These are phyloP conservation scores for Oreochromis niloticus DNA, from an alignment of 2,113 vertebrate species.

Conservation along the genomic window DNA sequence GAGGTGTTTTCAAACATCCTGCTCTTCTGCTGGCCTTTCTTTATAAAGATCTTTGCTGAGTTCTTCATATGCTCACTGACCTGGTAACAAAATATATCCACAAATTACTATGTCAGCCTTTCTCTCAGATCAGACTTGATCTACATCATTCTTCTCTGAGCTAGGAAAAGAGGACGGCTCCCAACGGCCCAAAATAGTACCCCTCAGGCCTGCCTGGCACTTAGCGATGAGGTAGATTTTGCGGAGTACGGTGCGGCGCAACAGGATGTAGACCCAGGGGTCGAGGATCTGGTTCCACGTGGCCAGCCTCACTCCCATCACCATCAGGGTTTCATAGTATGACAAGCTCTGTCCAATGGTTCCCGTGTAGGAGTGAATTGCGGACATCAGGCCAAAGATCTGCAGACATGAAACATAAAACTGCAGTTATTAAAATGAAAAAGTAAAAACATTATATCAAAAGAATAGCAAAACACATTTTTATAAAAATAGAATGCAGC, in stretches of 20 bases:
- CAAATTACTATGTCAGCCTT: background rate
- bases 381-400: constrained; percentile 67
- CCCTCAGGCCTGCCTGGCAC: constrained; percentile 58
- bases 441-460: background rate
- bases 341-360: constrained; percentile 34
- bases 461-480: fast-evolving
- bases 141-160: constrained; percentile 73
- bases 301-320: constrained; percentile 80
- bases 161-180: constrained; percentile 76
- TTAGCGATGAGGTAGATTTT: constrained; percentile 77
- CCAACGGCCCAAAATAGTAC: constrained; percentile 69
- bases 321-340: constrained; percentile 68
- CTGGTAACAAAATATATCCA: background rate
- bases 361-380: constrained; percentile 50
- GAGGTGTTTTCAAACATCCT: background rate
- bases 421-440: background rate
- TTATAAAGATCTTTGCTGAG: background rate
- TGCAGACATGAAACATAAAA: constrained; percentile 22
- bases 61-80: background rate
- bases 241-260: constrained; percentile 80
- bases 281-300: constrained; percentile 90
- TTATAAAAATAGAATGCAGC: background rate
- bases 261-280: constrained; percentile 90
- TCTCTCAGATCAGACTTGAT: constrained; percentile 55
- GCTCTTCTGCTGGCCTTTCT: background rate